Conservation (phyloP, 2,888 invertebrate species). For the Pyrocoelia pectoralis region DNA sequence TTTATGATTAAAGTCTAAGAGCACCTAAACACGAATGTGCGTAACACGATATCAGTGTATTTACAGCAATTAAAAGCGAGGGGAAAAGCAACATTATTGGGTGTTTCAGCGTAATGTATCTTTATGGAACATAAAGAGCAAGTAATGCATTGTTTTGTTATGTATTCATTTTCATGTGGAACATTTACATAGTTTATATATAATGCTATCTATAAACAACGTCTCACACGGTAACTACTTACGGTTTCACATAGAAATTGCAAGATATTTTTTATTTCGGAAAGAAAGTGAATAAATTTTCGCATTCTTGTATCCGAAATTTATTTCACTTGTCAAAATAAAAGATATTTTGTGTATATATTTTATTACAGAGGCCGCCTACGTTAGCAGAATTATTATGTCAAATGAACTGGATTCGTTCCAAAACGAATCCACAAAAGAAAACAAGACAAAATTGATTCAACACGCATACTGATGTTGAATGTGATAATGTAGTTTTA, state of each 20-base stretch:
- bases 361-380: constrained; percentile 30
- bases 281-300: constrained; percentile 22
- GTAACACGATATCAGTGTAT: too few species aligned
- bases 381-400: constrained; percentile 34
- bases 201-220: constrained; percentile 29
- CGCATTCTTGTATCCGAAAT: constrained; percentile 12
- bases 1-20: too few species aligned
- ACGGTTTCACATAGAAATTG: constrained; percentile 25
- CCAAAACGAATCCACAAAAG: constrained; percentile 35
- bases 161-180: constrained; percentile 29
- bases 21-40: too few species aligned
- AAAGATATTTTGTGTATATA: constrained; percentile 27
- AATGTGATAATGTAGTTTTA: constrained; percentile 43
- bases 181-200: constrained; percentile 33
- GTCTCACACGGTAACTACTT: constrained; percentile 25
- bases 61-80: too few species aligned
- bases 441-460: constrained; percentile 44
- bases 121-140: too few species aligned
- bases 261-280: constrained; percentile 25
- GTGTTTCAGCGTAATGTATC: too few species aligned
- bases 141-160: constrained; percentile 8
- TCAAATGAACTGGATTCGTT: constrained; percentile 38
- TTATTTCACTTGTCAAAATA: constrained; percentile 29
- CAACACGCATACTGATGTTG: constrained; percentile 40
- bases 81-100: too few species aligned